Conservation (phyloP, 2,888 invertebrate species). For the Ochropleura plecta region DNA sequence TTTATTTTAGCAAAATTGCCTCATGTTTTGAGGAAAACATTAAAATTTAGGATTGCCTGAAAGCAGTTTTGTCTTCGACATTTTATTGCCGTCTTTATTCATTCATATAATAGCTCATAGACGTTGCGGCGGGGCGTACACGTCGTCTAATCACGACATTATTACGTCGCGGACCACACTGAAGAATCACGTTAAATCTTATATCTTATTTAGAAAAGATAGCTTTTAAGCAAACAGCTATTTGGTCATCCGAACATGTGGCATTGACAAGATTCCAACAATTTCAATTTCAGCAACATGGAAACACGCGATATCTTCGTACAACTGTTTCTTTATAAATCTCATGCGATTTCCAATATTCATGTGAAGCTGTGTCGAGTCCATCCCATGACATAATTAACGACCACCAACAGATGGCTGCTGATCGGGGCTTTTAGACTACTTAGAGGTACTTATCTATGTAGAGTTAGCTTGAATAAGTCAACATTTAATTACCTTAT, state of each 20-base stretch:
- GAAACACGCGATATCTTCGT: constrained; percentile 2
- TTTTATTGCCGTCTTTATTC: constrained; percentile 43
- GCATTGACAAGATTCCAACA: background rate
- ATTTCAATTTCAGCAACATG: background rate
- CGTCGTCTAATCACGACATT: background rate
- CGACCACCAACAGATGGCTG: constrained; percentile 37
- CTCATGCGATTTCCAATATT: constrained; percentile 58
- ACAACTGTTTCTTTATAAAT: constrained; percentile 35
- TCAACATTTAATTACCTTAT: background rate
- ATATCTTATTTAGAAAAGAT: constrained; percentile 1
- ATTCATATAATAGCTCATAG: constrained; percentile 22
- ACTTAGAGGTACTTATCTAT: background rate
- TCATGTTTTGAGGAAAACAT: constrained; percentile 55
- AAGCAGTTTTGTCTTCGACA: constrained; percentile 43
- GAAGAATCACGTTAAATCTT: background rate
- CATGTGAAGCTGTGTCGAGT: constrained; percentile 50
- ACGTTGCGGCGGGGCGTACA: background rate
- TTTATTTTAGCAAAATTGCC: constrained; percentile 61
- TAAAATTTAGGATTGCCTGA: constrained; percentile 46
- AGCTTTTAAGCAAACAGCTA: background rate
- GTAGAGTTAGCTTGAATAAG: background rate
- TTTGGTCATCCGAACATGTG: background rate
- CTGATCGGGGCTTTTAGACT: constrained; percentile 14
- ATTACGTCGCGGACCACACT: constrained; percentile 7
- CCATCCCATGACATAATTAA: constrained; percentile 63